Percentiles rank a stretch among this genome's conserved stretches.
phyloP scores from a whole-genome alignment of 1,140 invertebrate species.

The Drosophila tropicalis region DNA sequence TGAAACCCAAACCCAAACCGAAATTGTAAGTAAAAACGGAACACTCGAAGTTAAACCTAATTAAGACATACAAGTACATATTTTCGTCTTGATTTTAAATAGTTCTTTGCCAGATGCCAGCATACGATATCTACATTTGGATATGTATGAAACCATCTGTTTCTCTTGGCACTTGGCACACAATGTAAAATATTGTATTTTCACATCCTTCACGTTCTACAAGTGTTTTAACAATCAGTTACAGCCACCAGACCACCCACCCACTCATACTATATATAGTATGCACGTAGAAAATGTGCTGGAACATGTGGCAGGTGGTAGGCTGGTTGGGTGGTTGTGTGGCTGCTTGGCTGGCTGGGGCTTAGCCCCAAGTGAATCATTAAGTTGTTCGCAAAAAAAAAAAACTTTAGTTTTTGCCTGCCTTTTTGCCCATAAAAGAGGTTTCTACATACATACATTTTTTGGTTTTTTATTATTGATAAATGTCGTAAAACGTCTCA shows the following conservation, averaged over 20 bases:
- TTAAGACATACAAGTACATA: too few relatives aligned
- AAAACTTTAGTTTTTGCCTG: slow-evolving; percentile 1
- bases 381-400: background rate
- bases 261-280: background rate
- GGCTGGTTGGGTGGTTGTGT: background rate
- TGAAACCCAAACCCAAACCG: slow-evolving; percentile 5
- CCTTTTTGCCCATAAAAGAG: background rate
- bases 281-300: background rate
- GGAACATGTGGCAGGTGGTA: background rate
- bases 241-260: background rate
- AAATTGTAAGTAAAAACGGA: slow-evolving; percentile 4
- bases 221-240: slow-evolving; percentile 12
- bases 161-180: background rate
- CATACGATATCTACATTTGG: too few relatives aligned
- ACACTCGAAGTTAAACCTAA: too few relatives aligned
- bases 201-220: background rate
- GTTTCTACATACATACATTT: background rate
- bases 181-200: background rate
- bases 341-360: background rate
- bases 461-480: background rate
- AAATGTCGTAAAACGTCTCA: slow-evolving; percentile 5
- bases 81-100: too few relatives aligned
- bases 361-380: slow-evolving; percentile 10
- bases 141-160: background rate
- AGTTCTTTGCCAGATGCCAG: background rate